phyloP scores from a whole-genome alignment of 2,888 invertebrate species.

The Drosophila incognita region DNA sequence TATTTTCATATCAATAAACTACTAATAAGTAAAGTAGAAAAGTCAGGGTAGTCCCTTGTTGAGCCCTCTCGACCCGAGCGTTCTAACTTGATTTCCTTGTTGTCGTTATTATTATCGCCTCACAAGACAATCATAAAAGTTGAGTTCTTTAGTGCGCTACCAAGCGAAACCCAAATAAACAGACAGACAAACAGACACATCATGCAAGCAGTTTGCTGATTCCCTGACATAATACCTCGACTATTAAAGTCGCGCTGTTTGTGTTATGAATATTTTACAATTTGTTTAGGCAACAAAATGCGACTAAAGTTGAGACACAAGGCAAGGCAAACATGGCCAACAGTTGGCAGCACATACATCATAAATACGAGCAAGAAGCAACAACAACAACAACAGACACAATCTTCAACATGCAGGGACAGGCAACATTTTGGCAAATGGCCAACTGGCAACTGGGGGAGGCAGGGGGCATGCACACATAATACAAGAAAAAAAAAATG shows the following conservation, averaged over 20 bases:
- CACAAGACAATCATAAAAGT: not conserved
- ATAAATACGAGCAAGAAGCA: constrained; percentile 4
- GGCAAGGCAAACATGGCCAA: constrained; percentile 41
- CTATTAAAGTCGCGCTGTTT: constrained; percentile 35
- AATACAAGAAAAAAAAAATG: constrained; percentile 28
- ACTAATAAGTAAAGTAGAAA: not conserved
- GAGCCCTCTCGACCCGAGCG: not conserved
- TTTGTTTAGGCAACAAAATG: constrained; percentile 36
- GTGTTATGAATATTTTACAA: constrained; percentile 42
- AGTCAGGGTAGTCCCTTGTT: not conserved
- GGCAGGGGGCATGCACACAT: not conserved
- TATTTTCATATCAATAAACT: not conserved
- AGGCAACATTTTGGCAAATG: constrained; percentile 60
- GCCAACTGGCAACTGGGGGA: constrained; percentile 40
- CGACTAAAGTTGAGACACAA: constrained; percentile 28
- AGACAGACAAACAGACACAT: not conserved
- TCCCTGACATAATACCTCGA: constrained; percentile 37
- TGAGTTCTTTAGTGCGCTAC: not conserved
- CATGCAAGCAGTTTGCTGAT: constrained; percentile 9
- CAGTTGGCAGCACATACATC: constrained; percentile 52
- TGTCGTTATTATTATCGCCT: not conserved
- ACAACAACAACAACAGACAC: constrained; percentile 6
- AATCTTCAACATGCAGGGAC: constrained; percentile 25
- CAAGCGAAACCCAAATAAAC: not conserved
- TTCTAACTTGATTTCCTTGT: not conserved